phyloP scores from a whole-genome alignment of 2,797 vertebrate genomes.

The Podarcis lilfordi region DNA sequence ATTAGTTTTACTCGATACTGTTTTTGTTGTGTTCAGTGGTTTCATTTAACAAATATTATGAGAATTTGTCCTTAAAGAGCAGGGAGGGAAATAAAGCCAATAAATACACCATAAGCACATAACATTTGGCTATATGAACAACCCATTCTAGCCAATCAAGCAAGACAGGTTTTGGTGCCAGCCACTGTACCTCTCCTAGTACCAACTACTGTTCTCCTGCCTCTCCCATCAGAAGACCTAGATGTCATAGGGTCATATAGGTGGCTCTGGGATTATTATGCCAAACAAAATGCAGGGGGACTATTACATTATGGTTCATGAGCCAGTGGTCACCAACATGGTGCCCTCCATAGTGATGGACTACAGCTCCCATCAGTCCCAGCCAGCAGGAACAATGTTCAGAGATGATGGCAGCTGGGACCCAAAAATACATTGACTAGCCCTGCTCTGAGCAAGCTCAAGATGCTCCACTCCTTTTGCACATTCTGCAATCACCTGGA shows the following conservation, averaged over 20 bases:
- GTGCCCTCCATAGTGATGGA: too few species aligned
- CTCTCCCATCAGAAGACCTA: neutral
- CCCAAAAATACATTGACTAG: too few species aligned
- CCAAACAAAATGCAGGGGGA: neutral
- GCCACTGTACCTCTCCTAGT: neutral
- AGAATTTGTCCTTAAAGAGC: neutral
- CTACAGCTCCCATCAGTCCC: too few species aligned
- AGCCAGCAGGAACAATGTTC: too few species aligned
- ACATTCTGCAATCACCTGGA: neutral
- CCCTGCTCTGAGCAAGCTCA: neutral
- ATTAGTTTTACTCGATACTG: neutral
- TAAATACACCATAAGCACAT: neutral
- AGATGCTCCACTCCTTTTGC: too few species aligned
- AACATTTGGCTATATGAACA: too few species aligned
- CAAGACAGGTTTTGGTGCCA: neutral
- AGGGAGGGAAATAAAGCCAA: neutral
- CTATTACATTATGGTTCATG: neutral
- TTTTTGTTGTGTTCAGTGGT: neutral
- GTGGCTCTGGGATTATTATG: neutral
- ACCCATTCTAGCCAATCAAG: neutral
- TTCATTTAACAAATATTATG: neutral
- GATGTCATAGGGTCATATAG: neutral
- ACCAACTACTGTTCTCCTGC: neutral
- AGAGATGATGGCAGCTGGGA: too few species aligned
- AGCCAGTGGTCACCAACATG: neutral